phyloP scores from a whole-genome alignment of 1,140 invertebrate species.

The Phymastichus coffea region DNA sequence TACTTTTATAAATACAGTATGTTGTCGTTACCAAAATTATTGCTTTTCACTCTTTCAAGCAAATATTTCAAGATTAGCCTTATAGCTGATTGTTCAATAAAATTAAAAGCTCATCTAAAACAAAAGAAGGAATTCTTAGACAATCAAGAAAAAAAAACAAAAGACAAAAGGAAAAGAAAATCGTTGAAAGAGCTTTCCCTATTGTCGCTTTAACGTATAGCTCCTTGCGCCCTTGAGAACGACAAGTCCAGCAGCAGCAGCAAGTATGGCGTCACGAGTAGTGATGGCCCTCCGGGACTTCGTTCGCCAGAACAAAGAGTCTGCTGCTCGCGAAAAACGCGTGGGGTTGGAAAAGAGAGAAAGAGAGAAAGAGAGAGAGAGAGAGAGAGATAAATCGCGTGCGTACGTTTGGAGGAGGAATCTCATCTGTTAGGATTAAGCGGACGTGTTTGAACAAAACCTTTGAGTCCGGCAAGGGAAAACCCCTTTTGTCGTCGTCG shows the following conservation, averaged over 20 bases:
- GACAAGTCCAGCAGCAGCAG: not conserved
- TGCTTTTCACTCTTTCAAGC: no score
- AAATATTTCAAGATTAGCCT: no score
- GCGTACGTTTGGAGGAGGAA: slow-evolving; percentile 26
- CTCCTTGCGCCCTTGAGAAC: slow-evolving; percentile 1
- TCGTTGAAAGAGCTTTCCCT: slow-evolving; percentile 1
- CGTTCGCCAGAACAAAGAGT: no score
- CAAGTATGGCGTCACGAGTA: no score
- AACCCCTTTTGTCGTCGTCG: slow-evolving; percentile 9
- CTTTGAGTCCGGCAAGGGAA: slow-evolving; percentile 6
- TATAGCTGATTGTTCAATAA: no score
- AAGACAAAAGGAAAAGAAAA: slow-evolving; percentile 18
- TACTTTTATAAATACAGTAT: no score
- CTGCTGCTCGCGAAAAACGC: no score
- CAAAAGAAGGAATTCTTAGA: no score
- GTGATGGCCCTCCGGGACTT: no score
- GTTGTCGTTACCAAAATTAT: no score
- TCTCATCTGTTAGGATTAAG: slow-evolving; percentile 48
- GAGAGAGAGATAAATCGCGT: not conserved
- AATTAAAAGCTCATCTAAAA: no score
- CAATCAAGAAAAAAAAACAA: no score
- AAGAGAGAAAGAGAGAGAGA: slow-evolving; percentile 27
- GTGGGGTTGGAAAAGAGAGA: slow-evolving; percentile 22
- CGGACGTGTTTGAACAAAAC: slow-evolving; percentile 33
- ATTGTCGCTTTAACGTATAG: slow-evolving; percentile 13